Evolutionary conservation across 1,140 invertebrate species (phyloP), one percentile per base, ranked within the genome.

Genomic region (Dolichoris vasculosae): DNA sequence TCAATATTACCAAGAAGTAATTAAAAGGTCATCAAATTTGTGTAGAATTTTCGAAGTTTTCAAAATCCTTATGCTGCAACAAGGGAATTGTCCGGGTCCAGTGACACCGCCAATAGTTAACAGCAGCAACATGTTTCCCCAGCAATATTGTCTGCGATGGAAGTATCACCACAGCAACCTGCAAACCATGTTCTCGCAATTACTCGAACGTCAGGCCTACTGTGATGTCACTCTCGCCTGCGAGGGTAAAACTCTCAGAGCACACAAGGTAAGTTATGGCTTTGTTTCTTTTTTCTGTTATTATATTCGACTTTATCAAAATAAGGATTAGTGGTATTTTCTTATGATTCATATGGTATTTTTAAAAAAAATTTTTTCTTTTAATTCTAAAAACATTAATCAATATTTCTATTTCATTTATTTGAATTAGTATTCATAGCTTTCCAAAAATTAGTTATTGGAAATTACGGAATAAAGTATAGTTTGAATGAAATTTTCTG

Each of bases 221-320:
- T 97, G 97, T 93, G 97, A 99, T 94, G 97, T 98, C 87, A 97
- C 97, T 40, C 91, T 98, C 82, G 97, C 97, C 88, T 98, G 97
- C 92, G 97, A 98, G 92, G 97, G 97, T 85, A 96, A 96, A 90
- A 96, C 96, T 76, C 95, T 98, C 87, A 95, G 97, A 90, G 97
- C 97, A 35, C 97, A 98, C 93, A 98, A 98, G 94, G 97, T 97
- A 89, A 95, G 76, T 59, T 30, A 20, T 30, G 38, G 32, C 69
- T 59, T 85, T 78, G 86, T 88, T 77, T 64, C 2, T 15, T 7
- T 48, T 59, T 55, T 30, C 13, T 55, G 15, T 46, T 59, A 38
- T 38, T 59, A 35, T 30, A n/a, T 4, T 64, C 3, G 13, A 55
- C 51, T 55, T 55, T 20, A 55, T 55, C 15, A 20, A 17, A 20